These are phyloP conservation scores for Hydrocynus forskahlii DNA, from an alignment of 2,797 vertebrate species.

Conservation along the genomic window DNA sequence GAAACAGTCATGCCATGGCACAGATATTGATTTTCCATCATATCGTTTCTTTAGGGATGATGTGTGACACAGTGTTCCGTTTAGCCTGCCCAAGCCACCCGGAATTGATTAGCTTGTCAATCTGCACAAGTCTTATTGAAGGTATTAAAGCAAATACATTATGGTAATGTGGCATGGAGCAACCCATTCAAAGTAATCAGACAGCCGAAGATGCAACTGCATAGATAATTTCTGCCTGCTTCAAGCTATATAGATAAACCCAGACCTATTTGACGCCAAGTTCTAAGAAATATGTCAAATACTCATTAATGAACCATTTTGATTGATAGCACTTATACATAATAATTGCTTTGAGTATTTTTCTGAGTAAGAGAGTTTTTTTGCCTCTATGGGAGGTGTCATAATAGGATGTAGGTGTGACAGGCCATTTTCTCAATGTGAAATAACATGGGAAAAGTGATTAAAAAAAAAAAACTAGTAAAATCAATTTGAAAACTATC, in stretches of 20 bases:
- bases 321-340: conserved; percentile 12
- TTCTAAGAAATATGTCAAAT: conserved; percentile 31
- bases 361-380: conserved; percentile 15
- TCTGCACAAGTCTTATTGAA: conserved; percentile 28
- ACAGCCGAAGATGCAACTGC: conserved; percentile 26
- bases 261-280: conserved; percentile 2
- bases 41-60: conserved; percentile 40
- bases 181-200: conserved; percentile 31
- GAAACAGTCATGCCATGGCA: conserved; percentile 2
- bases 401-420: conserved; percentile 7
- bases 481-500: too few relatives aligned
- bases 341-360: conserved; percentile 6
- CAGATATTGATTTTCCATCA: conserved; percentile 45
- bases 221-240: conserved; percentile 34
- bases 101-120: conserved; percentile 55
- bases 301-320: not conserved
- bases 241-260: conserved; percentile 24
- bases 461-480: too few relatives aligned
- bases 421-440: conserved; percentile 8
- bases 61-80: conserved; percentile 38
- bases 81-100: conserved; percentile 30
- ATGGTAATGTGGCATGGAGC: conserved; percentile 24
- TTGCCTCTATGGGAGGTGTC: conserved; percentile 1
- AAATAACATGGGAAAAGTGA: not conserved
- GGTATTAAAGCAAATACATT: conserved; percentile 49